These are phyloP conservation scores for Centropus unirufus DNA, from an alignment of 2,113 vertebrate species.

Conservation along the genomic window DNA sequence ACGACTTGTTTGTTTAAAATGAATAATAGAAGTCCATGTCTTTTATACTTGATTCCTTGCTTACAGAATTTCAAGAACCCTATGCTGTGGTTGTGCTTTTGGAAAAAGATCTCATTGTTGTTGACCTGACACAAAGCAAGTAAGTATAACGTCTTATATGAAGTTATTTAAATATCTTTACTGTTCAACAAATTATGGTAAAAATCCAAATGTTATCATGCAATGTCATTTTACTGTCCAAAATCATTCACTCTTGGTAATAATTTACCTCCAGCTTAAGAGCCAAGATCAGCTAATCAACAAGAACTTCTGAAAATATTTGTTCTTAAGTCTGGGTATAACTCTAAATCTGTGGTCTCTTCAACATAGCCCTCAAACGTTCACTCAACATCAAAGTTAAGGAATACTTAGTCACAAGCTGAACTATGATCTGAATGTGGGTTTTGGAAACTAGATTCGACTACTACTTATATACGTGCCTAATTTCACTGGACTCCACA, in stretches of 20 bases:
- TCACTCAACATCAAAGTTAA: background rate
- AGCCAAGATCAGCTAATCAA: background rate
- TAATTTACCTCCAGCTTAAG: background rate
- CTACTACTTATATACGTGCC: background rate
- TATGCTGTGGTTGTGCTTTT: conserved; percentile 93
- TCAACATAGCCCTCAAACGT: background rate
- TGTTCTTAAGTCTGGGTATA: background rate
- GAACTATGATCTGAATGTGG: background rate
- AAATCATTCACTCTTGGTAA: background rate
- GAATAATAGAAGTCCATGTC: background rate
- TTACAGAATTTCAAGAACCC: conserved; percentile 92
- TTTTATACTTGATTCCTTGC: background rate
- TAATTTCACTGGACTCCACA: background rate
- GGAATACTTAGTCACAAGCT: background rate
- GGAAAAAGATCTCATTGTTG: conserved; percentile 94
- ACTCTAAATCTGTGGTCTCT: background rate
- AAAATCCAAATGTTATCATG: background rate
- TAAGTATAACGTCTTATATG: conserved; percentile 75
- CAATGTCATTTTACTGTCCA: background rate
- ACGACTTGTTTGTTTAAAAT: background rate
- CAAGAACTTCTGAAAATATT: background rate
- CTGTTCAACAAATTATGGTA: background rate
- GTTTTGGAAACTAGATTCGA: background rate
- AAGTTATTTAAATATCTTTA: background rate
- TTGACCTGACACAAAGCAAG: conserved; percentile 95